Evolutionary conservation across 2,888 invertebrate genomes (phyloP).

Genomic region (Cyrtodaria siliqua): DNA sequence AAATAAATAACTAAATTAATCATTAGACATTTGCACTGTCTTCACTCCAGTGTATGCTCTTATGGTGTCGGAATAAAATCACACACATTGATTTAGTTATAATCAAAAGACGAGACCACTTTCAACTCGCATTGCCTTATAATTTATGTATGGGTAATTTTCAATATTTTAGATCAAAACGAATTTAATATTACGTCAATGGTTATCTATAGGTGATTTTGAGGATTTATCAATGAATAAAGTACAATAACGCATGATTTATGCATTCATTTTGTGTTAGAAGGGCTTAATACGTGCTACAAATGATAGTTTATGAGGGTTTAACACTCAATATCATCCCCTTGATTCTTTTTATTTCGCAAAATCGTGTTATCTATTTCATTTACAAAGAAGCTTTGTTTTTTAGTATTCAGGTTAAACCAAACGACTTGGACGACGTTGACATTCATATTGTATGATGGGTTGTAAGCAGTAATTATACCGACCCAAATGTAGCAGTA

Average conservation of each 20-base stretch:
- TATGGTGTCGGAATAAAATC: slow-evolving; percentile 13
- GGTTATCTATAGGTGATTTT: slow-evolving; percentile 24
- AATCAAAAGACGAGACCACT: slow-evolving; percentile 16
- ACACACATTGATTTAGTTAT: slow-evolving; percentile 26
- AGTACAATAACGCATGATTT: slow-evolving; percentile 35
- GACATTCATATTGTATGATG: no score
- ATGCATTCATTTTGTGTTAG: slow-evolving; percentile 33
- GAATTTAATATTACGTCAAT: slow-evolving; percentile 26
- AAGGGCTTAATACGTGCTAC: background rate
- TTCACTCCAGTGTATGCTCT: background rate
- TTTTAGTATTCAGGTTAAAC: no score
- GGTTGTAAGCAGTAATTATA: no score
- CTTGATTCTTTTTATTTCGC: background rate
- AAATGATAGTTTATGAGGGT: slow-evolving; percentile 10
- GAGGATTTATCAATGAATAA: slow-evolving; percentile 16
- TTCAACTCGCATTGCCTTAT: slow-evolving; percentile 22
- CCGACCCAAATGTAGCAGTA: no score
- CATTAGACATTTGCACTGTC: background rate
- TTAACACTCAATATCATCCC: slow-evolving; percentile 12
- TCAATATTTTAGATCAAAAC: slow-evolving; percentile 37
- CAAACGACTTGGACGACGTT: no score
- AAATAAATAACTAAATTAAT: background rate
- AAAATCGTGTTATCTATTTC: background rate
- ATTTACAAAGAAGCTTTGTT: no score
- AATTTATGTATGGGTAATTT: slow-evolving; percentile 31